phyloP scores from a whole-genome alignment of 1,140 invertebrate genomes.

The Cydia amplana region DNA sequence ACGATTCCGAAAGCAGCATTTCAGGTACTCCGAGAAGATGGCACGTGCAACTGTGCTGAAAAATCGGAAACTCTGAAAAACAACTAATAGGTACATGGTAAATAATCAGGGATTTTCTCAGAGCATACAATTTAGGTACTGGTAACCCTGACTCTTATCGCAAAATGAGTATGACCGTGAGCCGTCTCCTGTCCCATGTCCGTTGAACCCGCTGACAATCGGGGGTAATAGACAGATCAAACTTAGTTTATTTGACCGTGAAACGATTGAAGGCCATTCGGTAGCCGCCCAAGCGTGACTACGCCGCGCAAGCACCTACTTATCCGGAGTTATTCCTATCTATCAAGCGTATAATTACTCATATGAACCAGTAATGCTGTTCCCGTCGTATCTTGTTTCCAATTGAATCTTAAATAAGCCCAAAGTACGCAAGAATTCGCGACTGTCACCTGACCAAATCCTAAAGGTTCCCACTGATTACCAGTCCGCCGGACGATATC shows the following conservation, averaged over 20 bases:
- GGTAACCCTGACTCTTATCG: background rate
- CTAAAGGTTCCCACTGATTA: no score
- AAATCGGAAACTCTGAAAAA: no score
- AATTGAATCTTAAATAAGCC: no score
- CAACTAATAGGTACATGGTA: no score
- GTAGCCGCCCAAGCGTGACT: slow-evolving; percentile 54
- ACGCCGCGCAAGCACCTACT: slow-evolving; percentile 47
- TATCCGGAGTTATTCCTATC: background rate
- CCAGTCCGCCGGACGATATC: no score
- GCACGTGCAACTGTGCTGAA: no score
- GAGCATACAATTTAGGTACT: background rate
- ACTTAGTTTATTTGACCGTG: slow-evolving; percentile 68
- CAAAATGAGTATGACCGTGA: slow-evolving; percentile 27
- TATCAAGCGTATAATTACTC: background rate
- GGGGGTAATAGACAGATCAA: slow-evolving; percentile 66
- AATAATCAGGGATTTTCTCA: background rate
- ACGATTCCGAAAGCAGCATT: no score
- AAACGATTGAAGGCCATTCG: slow-evolving; percentile 53
- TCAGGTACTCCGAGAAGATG: no score
- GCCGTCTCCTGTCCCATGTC: slow-evolving; percentile 37
- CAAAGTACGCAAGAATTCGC: no score
- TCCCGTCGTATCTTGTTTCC: no score
- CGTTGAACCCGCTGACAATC: slow-evolving; percentile 51
- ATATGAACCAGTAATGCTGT: background rate
- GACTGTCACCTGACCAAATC: no score